Conservation (phyloP, 2,113 vertebrate genomes). For the Erythrolamprus reginae region DNA sequence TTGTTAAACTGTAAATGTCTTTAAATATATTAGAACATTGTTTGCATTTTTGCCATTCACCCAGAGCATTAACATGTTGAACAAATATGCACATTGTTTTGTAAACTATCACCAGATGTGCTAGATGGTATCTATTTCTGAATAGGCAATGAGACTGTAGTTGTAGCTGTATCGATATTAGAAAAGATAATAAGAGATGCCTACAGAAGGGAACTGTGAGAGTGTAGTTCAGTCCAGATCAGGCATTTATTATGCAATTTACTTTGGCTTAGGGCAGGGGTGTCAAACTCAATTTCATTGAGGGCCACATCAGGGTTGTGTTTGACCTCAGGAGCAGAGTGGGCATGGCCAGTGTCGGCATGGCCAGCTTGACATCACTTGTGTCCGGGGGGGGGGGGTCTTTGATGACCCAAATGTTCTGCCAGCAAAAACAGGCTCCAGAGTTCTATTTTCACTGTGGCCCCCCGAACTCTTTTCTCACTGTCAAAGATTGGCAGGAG, state of each 20-base stretch:
- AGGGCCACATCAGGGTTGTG: too few relatives aligned
- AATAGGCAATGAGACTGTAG: not conserved
- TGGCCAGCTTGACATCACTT: too few relatives aligned
- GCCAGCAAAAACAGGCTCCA: too few relatives aligned
- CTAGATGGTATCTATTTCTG: slow-evolving; percentile 6
- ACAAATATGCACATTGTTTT: slow-evolving; percentile 30
- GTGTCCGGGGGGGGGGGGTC: too few relatives aligned
- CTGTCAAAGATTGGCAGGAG: too few relatives aligned
- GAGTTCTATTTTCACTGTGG: too few relatives aligned
- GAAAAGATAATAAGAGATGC: not conserved
- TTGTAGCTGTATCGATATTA: not conserved
- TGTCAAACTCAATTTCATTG: too few relatives aligned
- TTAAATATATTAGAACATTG: slow-evolving; percentile 9
- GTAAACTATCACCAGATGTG: slow-evolving; percentile 27
- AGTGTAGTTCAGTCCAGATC: not conserved
- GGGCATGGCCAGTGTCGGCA: too few relatives aligned
- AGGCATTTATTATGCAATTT: not conserved
- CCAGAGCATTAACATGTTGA: slow-evolving; percentile 14
- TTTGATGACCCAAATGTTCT: too few relatives aligned
- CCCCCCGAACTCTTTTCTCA: too few relatives aligned
- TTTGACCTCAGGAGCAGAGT: too few relatives aligned
- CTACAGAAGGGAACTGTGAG: not conserved
- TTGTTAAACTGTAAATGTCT: not conserved
- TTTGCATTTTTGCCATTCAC: slow-evolving; percentile 24
- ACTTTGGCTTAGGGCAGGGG: not conserved